Conservation (phyloP, 2,113 vertebrate species). For the Gallinago jamesoni region DNA sequence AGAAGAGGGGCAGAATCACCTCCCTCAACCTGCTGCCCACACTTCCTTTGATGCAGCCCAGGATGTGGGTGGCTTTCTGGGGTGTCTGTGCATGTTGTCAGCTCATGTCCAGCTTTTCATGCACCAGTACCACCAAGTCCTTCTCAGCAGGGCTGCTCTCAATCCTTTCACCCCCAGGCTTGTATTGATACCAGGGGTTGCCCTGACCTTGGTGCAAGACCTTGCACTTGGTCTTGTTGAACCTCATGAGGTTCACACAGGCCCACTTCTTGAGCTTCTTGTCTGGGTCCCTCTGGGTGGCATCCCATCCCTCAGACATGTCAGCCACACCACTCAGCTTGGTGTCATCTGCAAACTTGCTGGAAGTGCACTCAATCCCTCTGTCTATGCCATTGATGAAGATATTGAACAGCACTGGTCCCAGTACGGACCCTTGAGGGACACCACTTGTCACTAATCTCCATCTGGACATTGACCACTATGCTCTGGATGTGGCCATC, state of each 20-base stretch:
- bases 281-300: background rate
- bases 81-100: background rate
- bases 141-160: background rate
- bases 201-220: background rate
- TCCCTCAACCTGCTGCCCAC: background rate
- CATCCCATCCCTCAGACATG: background rate
- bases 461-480: background rate
- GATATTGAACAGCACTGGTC: background rate
- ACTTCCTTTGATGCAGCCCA: background rate
- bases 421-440: accelerated
- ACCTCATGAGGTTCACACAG: background rate
- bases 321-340: background rate
- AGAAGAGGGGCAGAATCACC: background rate
- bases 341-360: background rate
- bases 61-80: background rate
- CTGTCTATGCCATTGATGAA: background rate
- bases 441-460: accelerated
- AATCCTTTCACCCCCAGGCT: background rate
- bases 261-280: background rate
- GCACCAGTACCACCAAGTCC: background rate
- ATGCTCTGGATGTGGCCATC: background rate
- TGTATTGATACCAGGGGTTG: background rate
- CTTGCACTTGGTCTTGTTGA: background rate
- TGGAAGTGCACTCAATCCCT: background rate
- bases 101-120: background rate